Base-by-base conservation (phyloP, 2,797 vertebrate species). In the Crenuchus spilurus region DNA sequence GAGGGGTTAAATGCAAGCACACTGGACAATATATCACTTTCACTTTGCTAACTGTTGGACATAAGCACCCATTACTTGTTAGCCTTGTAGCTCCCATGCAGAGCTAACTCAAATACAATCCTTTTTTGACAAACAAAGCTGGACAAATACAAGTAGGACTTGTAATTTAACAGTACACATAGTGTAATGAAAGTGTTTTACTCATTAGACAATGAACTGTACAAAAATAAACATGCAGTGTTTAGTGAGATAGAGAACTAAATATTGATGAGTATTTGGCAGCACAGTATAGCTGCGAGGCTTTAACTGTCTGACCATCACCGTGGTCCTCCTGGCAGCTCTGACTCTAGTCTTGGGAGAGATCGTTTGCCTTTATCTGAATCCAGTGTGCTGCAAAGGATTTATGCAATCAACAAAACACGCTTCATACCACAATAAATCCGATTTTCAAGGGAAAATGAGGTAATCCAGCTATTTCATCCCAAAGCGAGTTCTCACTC, bases 291-390 rank as follows among this genome's bases (percentile, higher is more conserved):
- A 30, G 64, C 64, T 60, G 39, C 26, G 41, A 57, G 62, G 26
- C 61, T 72, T 67, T 42, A 66, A 33, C 30, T 66, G 58, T 63
- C 20, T 58, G 58, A 58, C 57, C 61, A 63, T 28, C 26, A 28
- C 60, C 44, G 31, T 49, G 26, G 13, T 51, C 16, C 51, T 55
- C 35, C 28, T 20, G 18, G 33, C 31, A 52, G 42, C 37, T 54
- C 26, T 24, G 37, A 13, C 30, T 69, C 41, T 41, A 42, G 46
- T 76, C 14, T 4, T 13, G 67, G 26, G 24, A 46, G 30, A 73
- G 31, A 41, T 60, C 24, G 13, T 39, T 18, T 76, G 24, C 28
- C 33, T 70, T 66, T 74, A 35, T 74, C 41, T 55, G 75, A 67
- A 70, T 68, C 28, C 30, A 66, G 26, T 42, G 18, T 54, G 42